Conservation (phyloP, 2,888 invertebrate genomes). For the Ophion slaviceki region DNA sequence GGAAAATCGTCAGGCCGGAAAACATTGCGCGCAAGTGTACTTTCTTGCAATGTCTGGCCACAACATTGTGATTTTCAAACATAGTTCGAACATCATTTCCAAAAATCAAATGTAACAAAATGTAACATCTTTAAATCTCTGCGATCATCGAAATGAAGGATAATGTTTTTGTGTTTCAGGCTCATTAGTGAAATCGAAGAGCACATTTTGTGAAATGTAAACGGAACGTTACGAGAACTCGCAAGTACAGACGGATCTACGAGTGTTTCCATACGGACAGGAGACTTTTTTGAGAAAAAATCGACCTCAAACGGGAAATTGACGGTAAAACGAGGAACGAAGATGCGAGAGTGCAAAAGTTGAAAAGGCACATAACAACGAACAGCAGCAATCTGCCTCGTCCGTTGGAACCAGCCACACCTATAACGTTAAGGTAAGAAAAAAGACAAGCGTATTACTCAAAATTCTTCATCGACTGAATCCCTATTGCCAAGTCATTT, state of each 20-base stretch:
- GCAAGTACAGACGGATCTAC: constrained; percentile 17
- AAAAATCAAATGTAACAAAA: background rate
- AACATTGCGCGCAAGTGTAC: too few relatives aligned
- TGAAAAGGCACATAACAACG: constrained; percentile 76
- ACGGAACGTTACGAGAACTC: constrained; percentile 37
- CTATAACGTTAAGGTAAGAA: constrained; percentile 80
- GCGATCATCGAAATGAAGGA: background rate
- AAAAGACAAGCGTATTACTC: too few relatives aligned
- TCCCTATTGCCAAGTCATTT: too few relatives aligned
- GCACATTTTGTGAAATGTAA: constrained; percentile 40
- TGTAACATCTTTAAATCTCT: background rate
- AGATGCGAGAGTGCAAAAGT: constrained; percentile 76
- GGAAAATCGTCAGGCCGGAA: too few relatives aligned
- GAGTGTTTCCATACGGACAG: constrained; percentile 17
- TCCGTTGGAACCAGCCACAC: constrained; percentile 80
- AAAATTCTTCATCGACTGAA: too few relatives aligned
- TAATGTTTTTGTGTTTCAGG: constrained; percentile 51
- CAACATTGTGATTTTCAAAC: too few relatives aligned
- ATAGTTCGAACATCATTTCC: too few relatives aligned
- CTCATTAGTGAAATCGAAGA: constrained; percentile 41
- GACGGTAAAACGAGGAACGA: constrained; percentile 59
- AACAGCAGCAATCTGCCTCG: constrained; percentile 81
- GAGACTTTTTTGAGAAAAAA: constrained; percentile 1
- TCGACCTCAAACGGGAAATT: constrained; percentile 19
- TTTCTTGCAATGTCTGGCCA: too few relatives aligned